Evolutionary conservation across 2,113 vertebrate species (phyloP), one percentile per base, ranked within the genome.

Genomic region (Ammodytes marinus): DNA sequence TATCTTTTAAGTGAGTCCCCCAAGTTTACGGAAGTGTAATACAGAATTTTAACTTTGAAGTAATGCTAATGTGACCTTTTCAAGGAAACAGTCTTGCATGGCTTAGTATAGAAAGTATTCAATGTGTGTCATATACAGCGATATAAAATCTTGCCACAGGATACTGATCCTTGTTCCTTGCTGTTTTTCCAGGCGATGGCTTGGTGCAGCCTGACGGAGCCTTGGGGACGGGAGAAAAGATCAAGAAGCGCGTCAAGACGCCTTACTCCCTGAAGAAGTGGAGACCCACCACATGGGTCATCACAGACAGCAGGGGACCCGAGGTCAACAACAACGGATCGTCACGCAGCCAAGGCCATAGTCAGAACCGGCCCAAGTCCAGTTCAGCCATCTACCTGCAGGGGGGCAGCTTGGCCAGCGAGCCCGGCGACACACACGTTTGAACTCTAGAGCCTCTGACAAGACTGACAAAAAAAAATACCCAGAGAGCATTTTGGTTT

Each of bases 231-330:
- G 97, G 96, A 53, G 98, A 99, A 2, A 99, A 99, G 93, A 99
- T 99, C 88, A 99, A 99, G 95, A 99, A 97, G 76, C 97, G 98
- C 0, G 98, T 99, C 93, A 99, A 99, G 91, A 99, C 98, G 0
- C 98, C 98, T 0, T 99, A 99, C 86, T 99, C 98, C 0, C 96
- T 99, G 4, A 99, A 99, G 94, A 95, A 97, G 80, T 99, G 98
- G 98, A 97, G 98, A 4, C 98, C 98, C 0, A 98, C 97, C 0
- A 99, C 98, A 0, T 99, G 98, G 98, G 97, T 98, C 89, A 97
- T 99, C 87, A 97, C 96, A 0, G 97, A 99, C 72, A 92, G 94
- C 0, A 90, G 96, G 93, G 97, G 95, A 87, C 96, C 95, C 15
- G 97, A 98, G 92, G 97, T 98, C 89, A 88, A 94, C 8, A 92